phyloP scores from a whole-genome alignment of 64 coral and sea anemone species.

The Stichodactyla mertensii region DNA sequence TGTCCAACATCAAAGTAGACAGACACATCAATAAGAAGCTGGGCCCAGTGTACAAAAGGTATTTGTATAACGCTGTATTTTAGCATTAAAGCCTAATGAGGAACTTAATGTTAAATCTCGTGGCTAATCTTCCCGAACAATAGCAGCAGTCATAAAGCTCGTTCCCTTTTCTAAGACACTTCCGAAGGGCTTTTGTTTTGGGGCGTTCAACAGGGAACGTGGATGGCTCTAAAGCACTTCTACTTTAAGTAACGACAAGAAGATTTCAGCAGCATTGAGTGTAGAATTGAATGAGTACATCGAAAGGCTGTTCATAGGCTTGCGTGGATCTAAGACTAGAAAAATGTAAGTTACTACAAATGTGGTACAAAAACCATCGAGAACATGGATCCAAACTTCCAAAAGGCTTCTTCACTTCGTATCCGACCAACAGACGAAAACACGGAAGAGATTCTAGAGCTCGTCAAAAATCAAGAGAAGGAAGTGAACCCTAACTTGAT shows the following conservation, averaged over 20 bases:
- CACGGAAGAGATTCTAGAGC: neutral
- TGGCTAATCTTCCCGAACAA: neutral
- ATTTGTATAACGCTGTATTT: neutral
- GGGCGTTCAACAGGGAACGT: neutral
- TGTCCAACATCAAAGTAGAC: neutral
- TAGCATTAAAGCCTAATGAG: neutral
- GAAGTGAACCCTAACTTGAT: neutral
- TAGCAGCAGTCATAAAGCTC: neutral
- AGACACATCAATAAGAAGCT: neutral
- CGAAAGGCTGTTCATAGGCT: no score
- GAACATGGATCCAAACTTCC: neutral
- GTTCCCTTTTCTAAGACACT: neutral
- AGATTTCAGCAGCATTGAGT: no score
- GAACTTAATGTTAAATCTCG: neutral
- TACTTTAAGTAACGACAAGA: no score
- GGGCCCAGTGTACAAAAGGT: neutral
- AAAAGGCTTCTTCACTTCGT: neutral
- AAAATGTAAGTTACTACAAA: neutral
- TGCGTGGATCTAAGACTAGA: no score
- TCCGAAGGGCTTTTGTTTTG: neutral
- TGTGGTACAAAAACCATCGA: neutral
- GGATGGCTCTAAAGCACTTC: neutral
- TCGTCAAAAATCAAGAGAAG: neutral
- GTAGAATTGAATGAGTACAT: no score
- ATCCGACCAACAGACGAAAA: neutral